Evolutionary conservation across 1,140 invertebrate genomes (phyloP).

Genomic region (Drosophila orosa): DNA sequence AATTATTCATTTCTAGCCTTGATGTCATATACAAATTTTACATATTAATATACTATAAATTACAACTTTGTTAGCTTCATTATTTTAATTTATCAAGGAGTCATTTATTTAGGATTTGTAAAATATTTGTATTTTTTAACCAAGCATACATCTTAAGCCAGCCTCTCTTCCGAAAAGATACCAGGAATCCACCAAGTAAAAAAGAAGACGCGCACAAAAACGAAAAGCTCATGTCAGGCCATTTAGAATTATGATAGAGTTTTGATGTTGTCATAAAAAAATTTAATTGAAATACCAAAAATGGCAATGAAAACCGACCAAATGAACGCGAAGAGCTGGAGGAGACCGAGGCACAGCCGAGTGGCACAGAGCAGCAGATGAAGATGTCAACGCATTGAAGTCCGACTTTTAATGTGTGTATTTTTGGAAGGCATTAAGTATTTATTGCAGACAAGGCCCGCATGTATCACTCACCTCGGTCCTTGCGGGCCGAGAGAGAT

Average conservation of each 20-base stretch:
- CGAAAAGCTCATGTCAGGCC: conserved; percentile 73
- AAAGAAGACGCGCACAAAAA: conserved; percentile 18
- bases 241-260: conserved; percentile 83
- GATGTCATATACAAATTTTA: no score
- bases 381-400: conserved; percentile 74
- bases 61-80: no score
- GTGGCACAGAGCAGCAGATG: conserved; percentile 45
- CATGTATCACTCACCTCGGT: conserved; percentile 71
- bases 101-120: no score
- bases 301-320: conserved; percentile 71
- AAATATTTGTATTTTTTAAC: no score
- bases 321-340: conserved; percentile 10
- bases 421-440: conserved; percentile 82
- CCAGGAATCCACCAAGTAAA: conserved; percentile 28
- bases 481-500: conserved; percentile 57
- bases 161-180: conserved; percentile 47
- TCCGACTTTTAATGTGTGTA: conserved; percentile 81
- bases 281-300: conserved; percentile 83
- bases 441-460: conserved; percentile 78
- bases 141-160: background rate
- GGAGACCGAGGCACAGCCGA: conserved; percentile 1
- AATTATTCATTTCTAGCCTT: no score
- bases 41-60: no score
- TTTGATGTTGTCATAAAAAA: conserved; percentile 83
- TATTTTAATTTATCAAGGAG: no score